phyloP scores from a whole-genome alignment of 2,888 invertebrate species.

The Xestia rhomboidea region DNA sequence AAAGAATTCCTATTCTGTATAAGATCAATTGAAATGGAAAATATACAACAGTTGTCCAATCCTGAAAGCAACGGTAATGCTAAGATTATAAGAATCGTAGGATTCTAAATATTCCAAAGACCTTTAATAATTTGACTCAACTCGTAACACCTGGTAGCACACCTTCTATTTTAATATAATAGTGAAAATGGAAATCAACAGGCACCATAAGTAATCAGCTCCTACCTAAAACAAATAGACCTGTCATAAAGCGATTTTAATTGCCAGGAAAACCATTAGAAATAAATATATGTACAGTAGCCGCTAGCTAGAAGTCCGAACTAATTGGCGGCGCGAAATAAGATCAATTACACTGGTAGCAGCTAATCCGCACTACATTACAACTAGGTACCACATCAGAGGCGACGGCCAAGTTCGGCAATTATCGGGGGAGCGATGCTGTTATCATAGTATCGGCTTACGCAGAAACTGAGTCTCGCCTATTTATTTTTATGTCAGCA shows the following conservation, averaged over 20 bases:
- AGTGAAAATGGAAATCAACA: neutral
- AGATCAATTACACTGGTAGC: slow-evolving; percentile 83
- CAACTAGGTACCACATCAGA: slow-evolving; percentile 77
- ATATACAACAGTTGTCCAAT: neutral
- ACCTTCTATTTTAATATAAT: neutral
- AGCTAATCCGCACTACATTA: slow-evolving; percentile 84
- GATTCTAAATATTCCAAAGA: neutral
- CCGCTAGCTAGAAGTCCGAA: slow-evolving; percentile 45
- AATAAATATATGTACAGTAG: slow-evolving; percentile 57
- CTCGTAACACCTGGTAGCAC: neutral
- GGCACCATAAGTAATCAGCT: slow-evolving; percentile 11
- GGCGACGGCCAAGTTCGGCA: slow-evolving; percentile 85
- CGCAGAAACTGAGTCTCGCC: slow-evolving; percentile 91
- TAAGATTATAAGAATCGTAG: neutral
- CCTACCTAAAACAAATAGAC: slow-evolving; percentile 42
- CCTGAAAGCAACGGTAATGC: neutral
- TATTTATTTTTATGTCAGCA: slow-evolving; percentile 91
- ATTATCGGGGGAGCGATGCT: slow-evolving; percentile 90
- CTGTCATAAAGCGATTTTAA: slow-evolving; percentile 60
- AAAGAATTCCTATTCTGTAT: neutral
- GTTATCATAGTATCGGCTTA: slow-evolving; percentile 91
- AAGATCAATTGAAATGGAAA: neutral
- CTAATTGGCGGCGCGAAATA: slow-evolving; percentile 67
- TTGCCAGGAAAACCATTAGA: slow-evolving; percentile 48
- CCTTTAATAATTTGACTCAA: neutral